These are phyloP conservation scores for Stictonetta naevosa DNA, from an alignment of 2,113 vertebrate species.

Conservation along the genomic window DNA sequence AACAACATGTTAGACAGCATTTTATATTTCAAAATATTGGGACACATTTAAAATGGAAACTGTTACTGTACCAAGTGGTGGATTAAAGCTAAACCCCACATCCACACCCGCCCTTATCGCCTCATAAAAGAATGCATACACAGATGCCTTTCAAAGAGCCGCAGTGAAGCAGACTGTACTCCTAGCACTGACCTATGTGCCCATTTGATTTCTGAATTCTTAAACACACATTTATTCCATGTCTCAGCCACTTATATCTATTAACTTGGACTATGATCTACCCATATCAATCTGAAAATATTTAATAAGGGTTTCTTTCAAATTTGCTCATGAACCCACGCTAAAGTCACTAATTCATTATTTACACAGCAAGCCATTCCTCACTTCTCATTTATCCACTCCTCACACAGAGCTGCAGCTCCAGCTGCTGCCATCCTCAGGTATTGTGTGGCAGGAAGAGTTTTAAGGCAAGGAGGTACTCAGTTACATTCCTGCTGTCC, in stretches of 20 bases:
- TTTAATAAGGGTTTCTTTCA: not conserved
- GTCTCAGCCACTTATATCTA: not conserved
- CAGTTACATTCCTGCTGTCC: not conserved
- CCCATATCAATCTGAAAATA: not conserved
- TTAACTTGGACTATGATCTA: not conserved
- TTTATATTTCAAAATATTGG: not conserved
- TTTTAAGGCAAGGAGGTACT: not conserved
- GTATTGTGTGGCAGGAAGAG: not conserved
- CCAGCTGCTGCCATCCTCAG: not conserved
- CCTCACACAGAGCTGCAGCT: not conserved
- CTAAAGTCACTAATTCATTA: not conserved
- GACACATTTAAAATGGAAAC: not conserved
- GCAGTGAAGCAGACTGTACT: not conserved
- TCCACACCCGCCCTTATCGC: not conserved
- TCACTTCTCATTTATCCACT: not conserved
- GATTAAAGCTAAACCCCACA: not conserved
- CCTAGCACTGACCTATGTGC: not conserved
- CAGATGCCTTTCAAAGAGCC: not conserved
- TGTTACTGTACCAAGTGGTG: not conserved
- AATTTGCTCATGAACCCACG: not conserved
- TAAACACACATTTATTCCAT: not conserved
- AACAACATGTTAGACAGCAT: not conserved
- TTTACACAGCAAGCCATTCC: not conserved
- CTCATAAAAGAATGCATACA: not conserved
- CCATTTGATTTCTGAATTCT: not conserved